A percentile compares a stretch with the other conserved stretches of the same genome.
These are phyloP conservation scores for Thaleichthys pacificus DNA, from an alignment of 2,797 vertebrate species.

Conservation along the genomic window DNA sequence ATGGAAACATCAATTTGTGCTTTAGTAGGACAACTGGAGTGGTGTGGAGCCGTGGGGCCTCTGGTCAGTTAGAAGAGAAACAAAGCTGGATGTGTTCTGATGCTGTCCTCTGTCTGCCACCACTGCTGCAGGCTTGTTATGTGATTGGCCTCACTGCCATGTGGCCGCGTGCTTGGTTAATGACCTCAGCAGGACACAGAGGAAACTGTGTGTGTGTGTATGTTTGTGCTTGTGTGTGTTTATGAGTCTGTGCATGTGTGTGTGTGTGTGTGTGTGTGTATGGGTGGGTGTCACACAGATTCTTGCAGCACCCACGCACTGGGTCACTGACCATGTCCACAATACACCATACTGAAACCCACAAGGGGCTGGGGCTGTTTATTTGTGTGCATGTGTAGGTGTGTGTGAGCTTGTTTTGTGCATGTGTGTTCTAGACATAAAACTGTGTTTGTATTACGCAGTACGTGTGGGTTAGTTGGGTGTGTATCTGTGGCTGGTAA, in stretches of 20 bases:
- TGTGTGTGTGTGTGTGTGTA: slow-evolving; percentile 12
- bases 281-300: slow-evolving; percentile 60
- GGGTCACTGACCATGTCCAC: slow-evolving; percentile 45
- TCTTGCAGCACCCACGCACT: slow-evolving; percentile 70
- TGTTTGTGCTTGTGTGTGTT: slow-evolving; percentile 33
- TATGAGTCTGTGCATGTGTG: slow-evolving; percentile 51
- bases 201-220: slow-evolving; percentile 63
- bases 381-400: slow-evolving; percentile 29
- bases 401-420: slow-evolving; percentile 5
- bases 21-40: too few species aligned
- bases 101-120: slow-evolving; percentile 40
- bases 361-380: slow-evolving; percentile 34
- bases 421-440: slow-evolving; percentile 40
- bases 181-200: slow-evolving; percentile 71
- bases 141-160: slow-evolving; percentile 66
- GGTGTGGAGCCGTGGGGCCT: background rate
- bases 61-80: slow-evolving; percentile 41
- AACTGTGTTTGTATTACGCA: background rate
- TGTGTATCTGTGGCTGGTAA: slow-evolving; percentile 42
- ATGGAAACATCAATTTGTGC: background rate
- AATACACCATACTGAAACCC: background rate
- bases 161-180: slow-evolving; percentile 64
- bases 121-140: slow-evolving; percentile 56
- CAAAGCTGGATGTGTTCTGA: slow-evolving; percentile 62
- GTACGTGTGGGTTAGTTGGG: background rate